phyloP scores from a whole-genome alignment of 2,113 vertebrate genomes.

The Nycticebus coucang region DNA sequence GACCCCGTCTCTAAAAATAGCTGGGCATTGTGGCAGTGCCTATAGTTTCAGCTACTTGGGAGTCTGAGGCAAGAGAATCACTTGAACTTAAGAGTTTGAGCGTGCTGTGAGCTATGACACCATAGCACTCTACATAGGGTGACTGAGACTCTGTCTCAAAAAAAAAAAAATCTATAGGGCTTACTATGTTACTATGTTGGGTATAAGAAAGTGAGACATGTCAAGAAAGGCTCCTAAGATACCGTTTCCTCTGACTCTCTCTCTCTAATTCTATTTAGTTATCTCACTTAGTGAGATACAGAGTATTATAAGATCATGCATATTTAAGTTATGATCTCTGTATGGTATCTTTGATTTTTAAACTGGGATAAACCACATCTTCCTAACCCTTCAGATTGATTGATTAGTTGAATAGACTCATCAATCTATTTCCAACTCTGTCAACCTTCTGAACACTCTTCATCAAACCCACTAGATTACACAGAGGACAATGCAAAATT shows the following conservation, averaged over 20 bases:
- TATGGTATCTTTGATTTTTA: neutral
- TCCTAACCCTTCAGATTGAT: neutral
- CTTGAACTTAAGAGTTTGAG: no score
- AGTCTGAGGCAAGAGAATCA: no score
- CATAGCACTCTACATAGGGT: no score
- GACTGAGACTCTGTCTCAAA: no score
- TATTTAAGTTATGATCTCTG: neutral
- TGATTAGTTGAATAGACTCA: neutral
- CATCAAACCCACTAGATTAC: neutral
- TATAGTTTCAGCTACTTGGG: no score
- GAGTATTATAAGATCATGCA: neutral
- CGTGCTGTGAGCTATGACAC: no score
- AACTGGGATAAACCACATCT: neutral
- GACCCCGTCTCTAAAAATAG: no score
- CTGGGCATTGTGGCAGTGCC: no score
- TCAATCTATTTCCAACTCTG: no score
- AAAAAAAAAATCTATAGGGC: neutral
- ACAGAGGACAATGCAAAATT: neutral
- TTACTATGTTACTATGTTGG: neutral
- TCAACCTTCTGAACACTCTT: neutral
- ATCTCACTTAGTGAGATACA: neutral
- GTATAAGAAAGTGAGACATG: neutral
- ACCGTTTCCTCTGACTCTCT: neutral
- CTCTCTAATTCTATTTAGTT: neutral
- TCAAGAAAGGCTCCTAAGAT: no score